Conservation (phyloP, 2,888 invertebrate species). For the Scaptomyza polygonia region DNA sequence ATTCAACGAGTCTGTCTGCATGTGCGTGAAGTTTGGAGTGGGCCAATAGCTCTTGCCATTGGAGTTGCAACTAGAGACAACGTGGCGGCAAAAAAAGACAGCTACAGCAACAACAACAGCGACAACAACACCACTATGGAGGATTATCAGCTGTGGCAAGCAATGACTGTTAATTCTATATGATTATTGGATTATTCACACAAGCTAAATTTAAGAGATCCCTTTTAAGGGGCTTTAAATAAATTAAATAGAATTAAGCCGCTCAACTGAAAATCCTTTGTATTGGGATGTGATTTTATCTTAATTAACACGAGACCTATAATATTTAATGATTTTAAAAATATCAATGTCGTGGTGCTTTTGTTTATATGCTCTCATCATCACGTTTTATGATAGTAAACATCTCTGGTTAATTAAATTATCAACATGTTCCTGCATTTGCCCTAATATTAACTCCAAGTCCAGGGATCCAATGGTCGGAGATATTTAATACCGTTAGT, state of each 20-base stretch:
- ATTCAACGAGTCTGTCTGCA: conserved; percentile 11
- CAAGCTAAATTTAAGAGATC: conserved; percentile 4
- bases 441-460: not conserved
- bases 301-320: too few relatives aligned
- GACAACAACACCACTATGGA: conserved; percentile 7
- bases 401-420: not conserved
- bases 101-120: not conserved
- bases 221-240: too few relatives aligned
- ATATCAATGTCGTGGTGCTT: too few relatives aligned
- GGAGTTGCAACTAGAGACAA: conserved; percentile 60
- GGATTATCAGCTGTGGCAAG: conserved; percentile 53
- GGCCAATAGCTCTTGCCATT: not conserved
- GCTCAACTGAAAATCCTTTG: too few relatives aligned
- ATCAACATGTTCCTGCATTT: not conserved
- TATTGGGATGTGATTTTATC: too few relatives aligned
- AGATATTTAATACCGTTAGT: not conserved
- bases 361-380: too few relatives aligned
- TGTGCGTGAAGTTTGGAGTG: conserved; percentile 9
- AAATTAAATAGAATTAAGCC: too few relatives aligned
- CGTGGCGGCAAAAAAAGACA: conserved; percentile 52
- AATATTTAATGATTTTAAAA: too few relatives aligned
- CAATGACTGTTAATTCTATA: conserved; percentile 39
- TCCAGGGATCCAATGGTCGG: not conserved
- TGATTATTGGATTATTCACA: conserved; percentile 62
- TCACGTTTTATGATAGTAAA: too few relatives aligned